Conservation (phyloP, 2,888 invertebrate genomes). For the Emmelina monodactyla region DNA sequence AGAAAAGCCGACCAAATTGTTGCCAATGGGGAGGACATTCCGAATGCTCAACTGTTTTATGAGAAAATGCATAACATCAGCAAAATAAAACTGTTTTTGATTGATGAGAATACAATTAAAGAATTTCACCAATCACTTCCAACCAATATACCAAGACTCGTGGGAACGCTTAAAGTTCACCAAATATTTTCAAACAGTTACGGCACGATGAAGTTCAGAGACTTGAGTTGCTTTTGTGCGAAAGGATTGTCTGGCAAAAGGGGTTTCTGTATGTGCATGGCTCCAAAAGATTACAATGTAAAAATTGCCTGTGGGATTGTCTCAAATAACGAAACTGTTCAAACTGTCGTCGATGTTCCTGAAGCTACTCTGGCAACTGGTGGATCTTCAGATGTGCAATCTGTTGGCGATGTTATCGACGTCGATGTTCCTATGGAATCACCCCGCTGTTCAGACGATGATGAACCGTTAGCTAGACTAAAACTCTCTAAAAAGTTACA, state of each 20-base stretch:
- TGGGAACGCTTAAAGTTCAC: not conserved
- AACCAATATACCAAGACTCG: not conserved
- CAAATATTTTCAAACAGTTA: slow-evolving; percentile 1
- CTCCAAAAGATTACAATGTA: not conserved
- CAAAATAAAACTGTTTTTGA: slow-evolving; percentile 6
- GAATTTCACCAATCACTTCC: slow-evolving; percentile 1
- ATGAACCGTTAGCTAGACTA: not conserved
- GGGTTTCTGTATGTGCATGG: not conserved
- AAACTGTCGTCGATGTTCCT: not conserved
- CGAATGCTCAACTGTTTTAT: slow-evolving; percentile 3
- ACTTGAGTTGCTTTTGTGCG: slow-evolving; percentile 5
- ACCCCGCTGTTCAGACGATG: too few relatives aligned
- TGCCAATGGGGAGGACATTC: slow-evolving; percentile 8
- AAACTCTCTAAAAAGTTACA: not conserved
- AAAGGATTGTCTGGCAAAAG: slow-evolving; percentile 3
- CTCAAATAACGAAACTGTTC: not conserved
- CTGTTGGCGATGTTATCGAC: too few relatives aligned
- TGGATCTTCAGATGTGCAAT: not conserved
- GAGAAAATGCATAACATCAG: slow-evolving; percentile 3
- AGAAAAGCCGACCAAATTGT: slow-evolving; percentile 7
- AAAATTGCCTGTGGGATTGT: not conserved
- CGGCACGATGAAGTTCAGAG: not conserved
- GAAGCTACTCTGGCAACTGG: not conserved
- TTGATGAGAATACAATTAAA: slow-evolving; percentile 2
- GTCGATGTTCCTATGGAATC: too few relatives aligned